Evolutionary conservation across 2,888 invertebrate genomes (phyloP), one percentile per base, ranked within the genome.

Genomic region (Branchinecta sandiegonensis): DNA sequence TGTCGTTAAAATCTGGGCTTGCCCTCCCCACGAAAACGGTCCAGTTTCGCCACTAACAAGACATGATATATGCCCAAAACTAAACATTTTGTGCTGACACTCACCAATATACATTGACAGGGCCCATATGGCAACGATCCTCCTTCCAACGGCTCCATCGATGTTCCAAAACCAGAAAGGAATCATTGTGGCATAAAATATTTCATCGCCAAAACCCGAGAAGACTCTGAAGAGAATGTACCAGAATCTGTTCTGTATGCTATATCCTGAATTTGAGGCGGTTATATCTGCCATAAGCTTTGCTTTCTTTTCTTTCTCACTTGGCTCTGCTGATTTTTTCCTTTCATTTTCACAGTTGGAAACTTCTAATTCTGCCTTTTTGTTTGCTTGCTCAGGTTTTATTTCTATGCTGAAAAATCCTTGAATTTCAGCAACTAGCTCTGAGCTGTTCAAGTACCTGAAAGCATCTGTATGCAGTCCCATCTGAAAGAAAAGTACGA

Each of bases 121-220:
- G 46, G 88, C 84, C 91, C 91, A 91, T 23, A 90, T 86, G 11
- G 89, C 80, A 12, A 90, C 85, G 17, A 93, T 86, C 77, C 90
- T 81, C 73, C 94, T 81, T 13, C 90, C 89, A 4, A 93, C 88
- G 47, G 87, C 87, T 23, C 89, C 88, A 79, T 94, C 94, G 70
- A 94, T 83, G 78, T 94, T 94, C 94, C 94, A 94, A 76, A 92
- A 89, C 87, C 91, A 90, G 78, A 91, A 91, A 1, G 94, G 91
- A 75, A 93, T 92, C 76, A 93, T 92, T n/a, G 85, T 83, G 1
- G 88, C 86, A 78, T 94, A 94, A 78, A 94, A 94, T 71, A 88
- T 82, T 80, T 94, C 94, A 79, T 94, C 92, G 0, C 94, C 94
- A 47, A 94, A 79, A 71, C 87, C 87, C 0, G 93, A 91, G 17